Evolutionary conservation across 2,113 vertebrate genomes (phyloP), one percentile per base, ranked within the genome.

Genomic region (Azemiops feae): DNA sequence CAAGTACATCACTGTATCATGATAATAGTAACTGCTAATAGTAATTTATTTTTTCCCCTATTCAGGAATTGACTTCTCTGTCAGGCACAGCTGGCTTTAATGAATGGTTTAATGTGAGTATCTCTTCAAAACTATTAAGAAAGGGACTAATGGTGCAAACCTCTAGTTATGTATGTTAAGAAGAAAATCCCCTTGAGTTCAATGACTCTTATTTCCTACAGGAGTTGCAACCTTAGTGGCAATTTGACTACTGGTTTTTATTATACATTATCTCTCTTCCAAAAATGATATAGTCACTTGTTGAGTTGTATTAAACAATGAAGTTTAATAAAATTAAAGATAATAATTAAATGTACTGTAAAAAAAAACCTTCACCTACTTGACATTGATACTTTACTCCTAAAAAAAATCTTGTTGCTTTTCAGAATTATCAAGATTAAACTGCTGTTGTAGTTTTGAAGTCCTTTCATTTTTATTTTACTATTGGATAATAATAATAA

Each of bases 41-140:
- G 85, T 94, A 93, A 93, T 50, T 93, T 95, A 45, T 88, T 45
- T 16, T 91, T 89, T 94, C 93, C 85, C 95, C 55, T 91, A 85
- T 96, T 54, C 96, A 99, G 99, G 99, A 98, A 95, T 87, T 99
- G 93, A 96, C 97, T 55, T 87, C 91, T 45, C 96, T 99, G n/a
- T 97, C 98, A 1, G 97, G 98, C 18, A 97, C 98, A 89, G 95
- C 97, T 14, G 94, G 97, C 43, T 99, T 99, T 97, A 97, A 97
- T 95, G 96, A 97, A 0, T 99, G 98, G 98, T 95, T 98, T 50
- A 95, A 95, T 1, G 99, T 99, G 97, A 99, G 98, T 98, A 96
- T 43, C 45, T 5, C 50, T 74, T 43, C 8, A 91, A 45, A 93
- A 81, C 34, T 81, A 81, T 43, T 39, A 39, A 20, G 16, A 81